A percentile compares a stretch with the other conserved stretches of the same genome.
Conservation (phyloP, 2,113 vertebrate species). For the Chaetodon auriga region DNA sequence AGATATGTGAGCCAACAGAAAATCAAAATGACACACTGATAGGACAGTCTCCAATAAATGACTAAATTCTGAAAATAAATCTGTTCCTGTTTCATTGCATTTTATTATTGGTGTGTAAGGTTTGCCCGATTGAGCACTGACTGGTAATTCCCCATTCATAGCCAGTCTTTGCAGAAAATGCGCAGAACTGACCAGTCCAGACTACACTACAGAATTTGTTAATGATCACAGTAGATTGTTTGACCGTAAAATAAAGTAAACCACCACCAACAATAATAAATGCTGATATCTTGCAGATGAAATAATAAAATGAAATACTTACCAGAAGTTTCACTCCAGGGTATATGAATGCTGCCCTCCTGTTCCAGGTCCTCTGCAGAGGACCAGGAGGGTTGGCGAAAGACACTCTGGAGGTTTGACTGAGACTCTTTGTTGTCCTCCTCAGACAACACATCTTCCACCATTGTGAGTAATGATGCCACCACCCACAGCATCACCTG, state of each 20-base stretch:
- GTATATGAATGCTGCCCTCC: background rate
- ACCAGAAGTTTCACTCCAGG: slow-evolving; percentile 42
- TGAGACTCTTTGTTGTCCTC: slow-evolving; percentile 53
- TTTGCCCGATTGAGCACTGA: too few relatives aligned
- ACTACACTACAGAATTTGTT: too few relatives aligned
- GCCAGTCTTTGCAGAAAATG: too few relatives aligned
- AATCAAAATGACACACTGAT: too few relatives aligned
- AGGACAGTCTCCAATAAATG: too few relatives aligned
- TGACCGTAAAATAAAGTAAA: background rate
- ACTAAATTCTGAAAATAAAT: background rate
- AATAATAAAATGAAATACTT: background rate
- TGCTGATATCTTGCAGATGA: background rate
- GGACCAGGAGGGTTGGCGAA: slow-evolving; percentile 29
- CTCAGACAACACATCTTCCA: slow-evolving; percentile 68
- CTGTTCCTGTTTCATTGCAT: background rate
- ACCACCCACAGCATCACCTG: slow-evolving; percentile 76
- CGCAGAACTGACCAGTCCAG: too few relatives aligned
- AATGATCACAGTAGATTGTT: background rate
- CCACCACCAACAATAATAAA: background rate
- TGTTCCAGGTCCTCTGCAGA: slow-evolving; percentile 26
- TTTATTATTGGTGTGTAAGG: too few relatives aligned
- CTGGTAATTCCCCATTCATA: too few relatives aligned
- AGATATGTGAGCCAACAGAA: too few relatives aligned
- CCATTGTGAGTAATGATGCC: slow-evolving; percentile 66
- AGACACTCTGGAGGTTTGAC: slow-evolving; percentile 40